phyloP scores from a whole-genome alignment of 2,797 vertebrate species.

The Enteromius anoplus region DNA sequence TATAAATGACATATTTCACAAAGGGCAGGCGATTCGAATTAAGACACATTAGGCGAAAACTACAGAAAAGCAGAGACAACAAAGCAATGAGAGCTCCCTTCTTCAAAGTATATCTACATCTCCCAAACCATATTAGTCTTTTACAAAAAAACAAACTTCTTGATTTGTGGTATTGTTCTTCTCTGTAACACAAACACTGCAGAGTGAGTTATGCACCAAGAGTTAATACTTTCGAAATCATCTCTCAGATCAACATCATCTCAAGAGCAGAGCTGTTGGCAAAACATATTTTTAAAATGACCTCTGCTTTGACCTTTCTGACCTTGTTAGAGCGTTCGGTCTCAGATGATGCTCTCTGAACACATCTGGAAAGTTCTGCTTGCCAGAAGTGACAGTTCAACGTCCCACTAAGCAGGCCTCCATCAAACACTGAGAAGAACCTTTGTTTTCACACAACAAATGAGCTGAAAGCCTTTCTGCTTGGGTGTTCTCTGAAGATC shows the following conservation, averaged over 20 bases:
- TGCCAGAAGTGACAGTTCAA: neutral
- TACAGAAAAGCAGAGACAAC: neutral
- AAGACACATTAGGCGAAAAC: neutral
- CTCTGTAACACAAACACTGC: neutral
- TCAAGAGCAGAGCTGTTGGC: neutral
- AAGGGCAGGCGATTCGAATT: neutral
- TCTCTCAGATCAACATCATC: neutral
- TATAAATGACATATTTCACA: too few species aligned
- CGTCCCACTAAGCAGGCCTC: neutral
- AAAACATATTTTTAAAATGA: neutral
- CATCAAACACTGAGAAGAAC: neutral
- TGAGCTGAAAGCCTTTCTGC: neutral
- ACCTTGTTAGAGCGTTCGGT: neutral
- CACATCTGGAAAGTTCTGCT: neutral
- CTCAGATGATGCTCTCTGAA: constrained; percentile 5
- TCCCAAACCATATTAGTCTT: neutral
- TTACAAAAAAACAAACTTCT: neutral
- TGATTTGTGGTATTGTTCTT: too few species aligned
- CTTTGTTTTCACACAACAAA: neutral
- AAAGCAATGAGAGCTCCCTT: neutral
- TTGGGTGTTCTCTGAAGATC: neutral
- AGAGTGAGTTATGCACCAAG: neutral
- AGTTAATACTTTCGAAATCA: neutral
- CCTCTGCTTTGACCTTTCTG: neutral
- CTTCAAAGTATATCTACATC: neutral